Evolutionary conservation across 2,888 invertebrate species (phyloP).

Genomic region (Odontocolon sp.): DNA sequence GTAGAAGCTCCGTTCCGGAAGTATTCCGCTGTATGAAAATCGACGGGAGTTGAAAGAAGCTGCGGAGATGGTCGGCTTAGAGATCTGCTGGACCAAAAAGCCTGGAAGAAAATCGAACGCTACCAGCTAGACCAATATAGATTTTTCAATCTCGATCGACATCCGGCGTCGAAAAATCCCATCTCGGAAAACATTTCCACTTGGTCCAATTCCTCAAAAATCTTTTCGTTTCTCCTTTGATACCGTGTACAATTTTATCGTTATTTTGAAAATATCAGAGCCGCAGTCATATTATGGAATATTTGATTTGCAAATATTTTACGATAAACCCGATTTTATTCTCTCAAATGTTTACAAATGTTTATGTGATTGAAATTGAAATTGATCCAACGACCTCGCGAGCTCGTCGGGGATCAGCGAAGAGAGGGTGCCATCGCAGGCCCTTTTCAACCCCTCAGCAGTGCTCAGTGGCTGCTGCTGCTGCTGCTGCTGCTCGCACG

Average conservation of each 20-base stretch:
- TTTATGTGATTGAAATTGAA: conserved; percentile 52
- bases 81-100: conserved; percentile 18
- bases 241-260: background rate
- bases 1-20: too few species aligned
- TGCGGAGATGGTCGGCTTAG: background rate
- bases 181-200: conserved; percentile 24
- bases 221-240: background rate
- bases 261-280: too few species aligned
- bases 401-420: conserved; percentile 35
- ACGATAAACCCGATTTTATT: conserved; percentile 17
- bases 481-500: conserved; percentile 36
- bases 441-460: conserved; percentile 35
- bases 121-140: conserved; percentile 19
- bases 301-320: conserved; percentile 2
- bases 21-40: conserved; percentile 31
- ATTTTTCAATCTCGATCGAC: conserved; percentile 49
- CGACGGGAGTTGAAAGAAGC: background rate
- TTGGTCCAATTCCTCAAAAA: background rate
- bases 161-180: conserved; percentile 45
- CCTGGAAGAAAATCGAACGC: conserved; percentile 20
- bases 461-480: conserved; percentile 29
- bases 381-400: conserved; percentile 36
- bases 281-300: too few species aligned
- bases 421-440: conserved; percentile 34
- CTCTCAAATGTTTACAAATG: conserved; percentile 35